Base-by-base conservation (phyloP, 2,113 vertebrate genomes). In the Oenanthe oenanthe region DNA sequence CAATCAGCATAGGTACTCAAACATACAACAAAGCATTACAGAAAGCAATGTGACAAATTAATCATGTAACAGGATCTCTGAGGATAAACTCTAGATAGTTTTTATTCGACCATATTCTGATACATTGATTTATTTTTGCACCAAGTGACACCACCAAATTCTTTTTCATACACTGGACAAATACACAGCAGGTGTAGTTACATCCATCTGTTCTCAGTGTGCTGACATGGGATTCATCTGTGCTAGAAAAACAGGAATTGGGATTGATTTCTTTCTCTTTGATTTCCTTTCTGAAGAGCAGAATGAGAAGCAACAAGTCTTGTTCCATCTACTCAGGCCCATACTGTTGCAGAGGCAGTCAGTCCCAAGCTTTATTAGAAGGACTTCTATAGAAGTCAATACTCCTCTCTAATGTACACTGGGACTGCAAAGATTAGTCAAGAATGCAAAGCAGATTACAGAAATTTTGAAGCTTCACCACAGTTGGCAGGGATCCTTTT, bases 101-200 rank as follows among this genome's bases (percentile, higher is more conserved):
- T 86, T 92, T 56, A 50, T 17, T 68, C 54, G 18, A 82, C 15
- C 25, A 31, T n/a, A 67, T 87, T 61, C 57, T 65, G 81, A 75
- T 28, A 56, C 12, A 43, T 17, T 0, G 0, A 18, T 31, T 88
- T 68, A 76, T 73, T 96, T 95, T 48, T 88, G 67, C 57, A 76
- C 42, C 38, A 70, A 63, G 56, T 74, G 60, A 82, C 47, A 66
- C 17, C 47, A 92, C 5, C 34, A 51, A 78, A 75, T 76, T 72
- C 6, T 94, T 84, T 75, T 72, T 75, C 17, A 16, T 73, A 70
- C 88, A 81, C 17, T 73, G 51, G 62, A 79, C 38, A 87, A 75
- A 91, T 19, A 92, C 73, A 84, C 70, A 92, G 93, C 81, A 92
- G 93, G 80, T 85, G 11, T 50, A 70, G 62, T 15, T 75, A 76